Base-by-base conservation (phyloP, 1,140 invertebrate genomes). In the Globodera rostochiensis region DNA sequence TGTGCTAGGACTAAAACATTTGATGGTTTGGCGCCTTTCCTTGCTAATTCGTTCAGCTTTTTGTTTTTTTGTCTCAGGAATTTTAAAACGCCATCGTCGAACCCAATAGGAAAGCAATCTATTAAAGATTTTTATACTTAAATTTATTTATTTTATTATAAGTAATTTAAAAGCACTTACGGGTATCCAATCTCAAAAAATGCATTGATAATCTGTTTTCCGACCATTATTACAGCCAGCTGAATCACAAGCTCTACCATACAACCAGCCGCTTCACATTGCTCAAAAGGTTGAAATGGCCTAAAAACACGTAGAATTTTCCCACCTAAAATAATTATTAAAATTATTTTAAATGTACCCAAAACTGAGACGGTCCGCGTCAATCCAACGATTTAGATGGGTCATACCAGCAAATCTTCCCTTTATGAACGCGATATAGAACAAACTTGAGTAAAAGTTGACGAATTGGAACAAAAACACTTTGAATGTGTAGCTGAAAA, bases 381-480 rank as follows among this genome's bases (percentile, higher is more conserved):
- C 36, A 21, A 19, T 19, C 64, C 73, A n/a, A 64, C 57, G 19
- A 21, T 50, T 74, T 75, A 50, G 15, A n/a, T 77, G 77, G 47
- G 71, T 79, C 70, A 86, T 75, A 79, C 79, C 84, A 77, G 77
- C 71, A 82, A 76, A 85, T 80, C 79, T 81, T 77, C 85, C 83
- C 64, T 87, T 89, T 46, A 89, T 94, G 91, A 98, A 98, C 0
- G 96, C 97, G 87, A 99, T 96, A 89, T 99, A 99, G 92, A 98
- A 97, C 89, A 98, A 96, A 1, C 96, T 97, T 36, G 96, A 95
- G 91, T 98, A 98, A 90, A 97, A 98, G 91, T 99, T 99, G 53
- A 98, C 95, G 91, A 98, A 98, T 91, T 98, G 96, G 60, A 99
- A 93, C 9, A 98, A 90, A 90, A 98, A 98, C 86, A 98, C 97